Conservation (phyloP, 2,113 vertebrate genomes). For the Melanerpes aurifrons region DNA sequence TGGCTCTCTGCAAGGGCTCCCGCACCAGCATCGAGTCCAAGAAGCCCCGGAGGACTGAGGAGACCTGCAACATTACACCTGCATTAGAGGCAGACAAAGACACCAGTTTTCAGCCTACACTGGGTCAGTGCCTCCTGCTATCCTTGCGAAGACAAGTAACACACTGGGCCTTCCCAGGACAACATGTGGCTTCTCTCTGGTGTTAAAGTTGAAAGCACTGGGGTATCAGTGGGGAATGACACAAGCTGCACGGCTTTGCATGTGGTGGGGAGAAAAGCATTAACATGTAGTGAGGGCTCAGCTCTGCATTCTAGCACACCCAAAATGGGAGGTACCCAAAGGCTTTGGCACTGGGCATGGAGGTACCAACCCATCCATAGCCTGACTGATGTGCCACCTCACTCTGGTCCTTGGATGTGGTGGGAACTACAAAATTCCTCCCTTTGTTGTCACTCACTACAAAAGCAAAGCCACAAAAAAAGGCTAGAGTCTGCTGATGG, state of each 20-base stretch:
- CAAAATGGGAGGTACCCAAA: background rate
- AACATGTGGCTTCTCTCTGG: accelerated
- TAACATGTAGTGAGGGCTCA: accelerated
- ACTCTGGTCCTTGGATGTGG: background rate
- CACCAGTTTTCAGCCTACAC: accelerated
- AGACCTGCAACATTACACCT: constrained; percentile 81
- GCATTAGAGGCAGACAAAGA: background rate
- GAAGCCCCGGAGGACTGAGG: constrained; percentile 90
- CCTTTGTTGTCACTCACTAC: background rate
- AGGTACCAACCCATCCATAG: accelerated
- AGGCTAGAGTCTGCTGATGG: accelerated
- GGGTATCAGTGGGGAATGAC: background rate
- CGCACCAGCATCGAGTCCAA: constrained; percentile 96
- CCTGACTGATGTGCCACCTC: accelerated
- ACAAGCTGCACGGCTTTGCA: background rate
- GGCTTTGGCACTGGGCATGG: background rate
- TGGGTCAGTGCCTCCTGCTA: background rate
- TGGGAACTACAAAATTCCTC: background rate
- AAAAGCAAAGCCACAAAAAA: background rate
- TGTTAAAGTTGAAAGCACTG: accelerated
- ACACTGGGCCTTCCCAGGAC: background rate
- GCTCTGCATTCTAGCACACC: background rate
- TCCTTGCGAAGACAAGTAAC: background rate
- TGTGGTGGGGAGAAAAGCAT: background rate
- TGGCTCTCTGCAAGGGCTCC: constrained; percentile 94